Base-by-base conservation (phyloP, 92 coral and sea anemone genomes). In the Phenganax stokvisi region DNA sequence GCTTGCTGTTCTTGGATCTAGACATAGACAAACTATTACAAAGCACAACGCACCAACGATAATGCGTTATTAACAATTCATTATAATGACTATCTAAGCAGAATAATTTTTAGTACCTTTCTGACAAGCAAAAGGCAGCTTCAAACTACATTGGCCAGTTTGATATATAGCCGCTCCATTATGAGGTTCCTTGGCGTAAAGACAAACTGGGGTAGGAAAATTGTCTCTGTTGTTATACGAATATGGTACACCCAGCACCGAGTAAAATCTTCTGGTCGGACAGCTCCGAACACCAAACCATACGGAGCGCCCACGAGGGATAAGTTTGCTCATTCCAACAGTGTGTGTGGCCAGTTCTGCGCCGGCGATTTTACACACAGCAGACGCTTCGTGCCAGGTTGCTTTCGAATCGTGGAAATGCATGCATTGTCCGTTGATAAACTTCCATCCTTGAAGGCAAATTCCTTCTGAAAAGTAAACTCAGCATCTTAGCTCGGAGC, bases 321-420 rank as follows among this genome's bases (percentile, higher is more conserved):
- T 10, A 0, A 79, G 12, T 53, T 30, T 30, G 73, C 63, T 79
- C 20, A 56, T 73, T 13, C 51, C 83, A 15, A 47, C 57, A 3
- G 47, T 7, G 62, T 63, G 72, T 10, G 60, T 79, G 51, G 71
- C 44, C 13, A 79, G 55, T 31, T 79, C 83, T 30, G 83, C 83
- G 37, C 57, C 83, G 0, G 63, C 57, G 61, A 79, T 65, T 17
- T 65, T 31, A 54, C 83, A 79, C 44, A 79, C 58, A 27, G 83
- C 74, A 10, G 69, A 79, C 0, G 83, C 83, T 51, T 79, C 72
- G 83, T 79, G 83, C 83, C 83, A 79, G 52, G 83, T 63, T 63
- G 16, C 51, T 8, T 28, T 79, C 52, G 69, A 44, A 74, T 79
- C 62, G 56, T 63, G 56, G 1, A 54, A 44, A 29, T 79, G 63